Conservation (phyloP, 2,797 vertebrate species). For the Pseudopleuronectes americanus region DNA sequence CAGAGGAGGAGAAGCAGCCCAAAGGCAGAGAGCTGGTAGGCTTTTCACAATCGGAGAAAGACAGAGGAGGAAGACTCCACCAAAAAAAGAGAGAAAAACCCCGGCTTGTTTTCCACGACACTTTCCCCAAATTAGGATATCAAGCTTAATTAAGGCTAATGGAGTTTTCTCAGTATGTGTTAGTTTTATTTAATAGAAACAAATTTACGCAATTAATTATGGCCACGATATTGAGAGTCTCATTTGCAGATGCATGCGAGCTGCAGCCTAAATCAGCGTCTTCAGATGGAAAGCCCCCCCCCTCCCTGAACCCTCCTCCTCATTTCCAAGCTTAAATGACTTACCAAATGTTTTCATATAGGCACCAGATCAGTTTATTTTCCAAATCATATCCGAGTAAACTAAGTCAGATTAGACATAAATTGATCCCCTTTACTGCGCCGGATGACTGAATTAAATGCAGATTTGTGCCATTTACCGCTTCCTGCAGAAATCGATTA, state of each 20-base stretch:
- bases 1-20: conserved; percentile 96
- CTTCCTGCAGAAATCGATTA: not conserved
- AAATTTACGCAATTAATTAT: conserved; percentile 99
- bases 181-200: conserved; percentile 99
- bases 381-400: conserved; percentile 23
- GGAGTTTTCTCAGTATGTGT: conserved; percentile 99
- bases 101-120: conserved; percentile 97
- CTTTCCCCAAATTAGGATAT: conserved; percentile 99
- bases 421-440: conserved; percentile 9
- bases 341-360: conserved; percentile 51
- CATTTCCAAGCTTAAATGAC: conserved; percentile 52
- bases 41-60: conserved; percentile 89
- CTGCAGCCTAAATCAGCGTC: conserved; percentile 57
- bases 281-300: conserved; percentile 55
- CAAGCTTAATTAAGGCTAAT: conserved; percentile 99
- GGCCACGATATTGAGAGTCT: conserved; percentile 97
- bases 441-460: conserved; percentile 3
- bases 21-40: conserved; percentile 92
- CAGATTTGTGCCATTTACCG: not conserved
- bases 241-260: conserved; percentile 86
- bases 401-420: conserved; percentile 26
- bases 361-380: conserved; percentile 32
- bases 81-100: conserved; percentile 77
- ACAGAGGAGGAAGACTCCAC: conserved; percentile 70
- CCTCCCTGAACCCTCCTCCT: no score